phyloP scores from a whole-genome alignment of 1,140 invertebrate species.

The Phymastichus coffea region DNA sequence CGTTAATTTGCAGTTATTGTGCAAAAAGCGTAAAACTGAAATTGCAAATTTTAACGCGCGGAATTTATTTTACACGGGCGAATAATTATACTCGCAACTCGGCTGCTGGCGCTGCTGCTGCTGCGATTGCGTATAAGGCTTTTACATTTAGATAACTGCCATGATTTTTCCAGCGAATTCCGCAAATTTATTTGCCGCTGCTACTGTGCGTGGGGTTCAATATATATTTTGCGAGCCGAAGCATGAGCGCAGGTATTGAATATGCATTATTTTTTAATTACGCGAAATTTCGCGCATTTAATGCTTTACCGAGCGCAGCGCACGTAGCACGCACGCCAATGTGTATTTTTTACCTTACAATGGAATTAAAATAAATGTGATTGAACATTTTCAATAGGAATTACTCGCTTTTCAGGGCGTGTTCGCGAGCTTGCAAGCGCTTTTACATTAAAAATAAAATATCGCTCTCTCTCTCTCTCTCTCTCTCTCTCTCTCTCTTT shows the following conservation, averaged over 20 bases:
- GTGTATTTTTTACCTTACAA: slow-evolving; percentile 8
- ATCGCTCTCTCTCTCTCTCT: no score
- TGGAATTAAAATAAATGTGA: slow-evolving; percentile 25
- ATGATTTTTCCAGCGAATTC: neutral
- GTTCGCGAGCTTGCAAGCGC: no score
- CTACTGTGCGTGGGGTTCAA: neutral
- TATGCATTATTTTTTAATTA: slow-evolving; percentile 29
- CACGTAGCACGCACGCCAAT: neutral
- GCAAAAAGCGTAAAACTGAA: slow-evolving; percentile 32
- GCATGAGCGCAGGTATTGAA: slow-evolving; percentile 22
- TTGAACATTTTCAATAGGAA: slow-evolving; percentile 8
- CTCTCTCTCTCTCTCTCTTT: no score
- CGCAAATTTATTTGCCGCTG: slow-evolving; percentile 21
- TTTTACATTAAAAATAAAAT: slow-evolving; percentile 16
- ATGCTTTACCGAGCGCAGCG: slow-evolving; percentile 14
- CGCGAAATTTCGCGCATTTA: slow-evolving; percentile 23
- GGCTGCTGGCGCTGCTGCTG: no score
- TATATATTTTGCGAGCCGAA: no score
- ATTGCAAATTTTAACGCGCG: slow-evolving; percentile 31
- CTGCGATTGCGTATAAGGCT: slow-evolving; percentile 25
- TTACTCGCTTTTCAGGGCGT: slow-evolving; percentile 17
- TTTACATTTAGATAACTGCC: slow-evolving; percentile 29
- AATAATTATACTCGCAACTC: slow-evolving; percentile 32
- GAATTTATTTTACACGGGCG: slow-evolving; percentile 31
- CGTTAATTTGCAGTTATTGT: slow-evolving; percentile 32